Evolutionary conservation across 2,888 invertebrate species (phyloP).

Genomic region (Tinea semifulvella): DNA sequence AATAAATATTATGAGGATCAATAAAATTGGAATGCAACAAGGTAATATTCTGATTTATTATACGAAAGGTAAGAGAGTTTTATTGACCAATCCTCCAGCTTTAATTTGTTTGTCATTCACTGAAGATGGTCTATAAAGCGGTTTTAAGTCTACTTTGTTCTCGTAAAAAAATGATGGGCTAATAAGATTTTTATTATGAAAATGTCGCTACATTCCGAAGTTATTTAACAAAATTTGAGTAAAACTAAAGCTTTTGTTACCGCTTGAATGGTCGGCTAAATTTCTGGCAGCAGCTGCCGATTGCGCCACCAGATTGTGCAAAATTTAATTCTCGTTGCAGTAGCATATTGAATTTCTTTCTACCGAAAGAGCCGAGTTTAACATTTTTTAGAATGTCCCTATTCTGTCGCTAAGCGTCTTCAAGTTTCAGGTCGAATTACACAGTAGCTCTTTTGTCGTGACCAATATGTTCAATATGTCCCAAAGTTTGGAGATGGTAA

Average conservation of each 20-base stretch:
- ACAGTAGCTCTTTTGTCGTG: conserved; percentile 53
- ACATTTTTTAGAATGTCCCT: conserved; percentile 28
- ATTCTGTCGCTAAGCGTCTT: conserved; percentile 55
- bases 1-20: conserved; percentile 42
- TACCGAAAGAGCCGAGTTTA: conserved; percentile 15
- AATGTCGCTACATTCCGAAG: background rate
- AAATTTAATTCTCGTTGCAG: conserved; percentile 58
- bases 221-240: conserved; percentile 5
- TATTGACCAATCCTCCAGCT: conserved; percentile 37
- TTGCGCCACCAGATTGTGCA: conserved; percentile 52
- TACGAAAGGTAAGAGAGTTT: conserved; percentile 26
- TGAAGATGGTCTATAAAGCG: conserved; percentile 2
- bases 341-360: conserved; percentile 58
- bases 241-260: conserved; percentile 9
- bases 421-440: conserved; percentile 54
- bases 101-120: conserved; percentile 7
- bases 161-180: conserved; percentile 5
- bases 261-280: conserved; percentile 42
- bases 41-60: conserved; percentile 23
- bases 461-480: conserved; percentile 34
- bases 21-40: conserved; percentile 35
- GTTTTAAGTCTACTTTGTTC: background rate
- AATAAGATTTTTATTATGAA: conserved; percentile 6
- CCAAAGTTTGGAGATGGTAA: background rate
- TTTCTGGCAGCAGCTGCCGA: conserved; percentile 57